Evolutionary conservation across 2,888 invertebrate genomes (phyloP), one percentile per base, ranked within the genome.

Genomic region (Sphaerophoria rueppellii): DNA sequence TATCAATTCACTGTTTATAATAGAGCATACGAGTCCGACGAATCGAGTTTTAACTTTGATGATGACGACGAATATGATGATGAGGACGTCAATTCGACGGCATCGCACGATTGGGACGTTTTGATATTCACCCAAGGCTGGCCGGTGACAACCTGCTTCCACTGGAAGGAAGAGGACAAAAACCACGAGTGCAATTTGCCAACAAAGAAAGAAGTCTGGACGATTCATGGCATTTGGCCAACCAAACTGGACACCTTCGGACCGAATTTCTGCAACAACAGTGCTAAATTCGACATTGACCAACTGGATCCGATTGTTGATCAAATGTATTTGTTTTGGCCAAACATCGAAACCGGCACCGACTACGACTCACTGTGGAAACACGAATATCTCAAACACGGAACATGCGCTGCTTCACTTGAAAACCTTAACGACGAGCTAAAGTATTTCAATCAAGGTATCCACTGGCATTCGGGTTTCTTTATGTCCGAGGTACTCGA

Each of bases 191-290:
- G 97, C 89, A 90, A 91, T 0, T 90, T 96, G 87, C 96, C 96
- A 2, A 90, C 87, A 16, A 92, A 93, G 61, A 92, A 91, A 12
- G 93, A 94, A 69, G 92, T 94, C 3, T 97, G 97, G 97, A 94
- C 95, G 0, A 94, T 97, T 43, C 97, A 97, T 89, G 97, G 97
- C 1, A 93, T 97, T 50, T 97, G 97, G 97, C 97, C 97, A 0
- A 95, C 96, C 0, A 94, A 95, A 89, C 90, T 93, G 0, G 94
- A 95, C 0, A 94, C 93, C 0, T 90, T 93, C 0, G 96, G 96
- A 0, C 97, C 97, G 0, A 90, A 90, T 5, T 96, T 94, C 89
- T 97, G 97, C 89, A 95, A 96, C 88, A 93, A 92, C 6, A 93
- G 95, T 0, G 93, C 95, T 90, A 92, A 93, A 57, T 97, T 96